Percentiles rank a stretch among this genome's conserved stretches.
Evolutionary conservation across 1,140 invertebrate genomes (phyloP).

Genomic region (Ceratina australensis): DNA sequence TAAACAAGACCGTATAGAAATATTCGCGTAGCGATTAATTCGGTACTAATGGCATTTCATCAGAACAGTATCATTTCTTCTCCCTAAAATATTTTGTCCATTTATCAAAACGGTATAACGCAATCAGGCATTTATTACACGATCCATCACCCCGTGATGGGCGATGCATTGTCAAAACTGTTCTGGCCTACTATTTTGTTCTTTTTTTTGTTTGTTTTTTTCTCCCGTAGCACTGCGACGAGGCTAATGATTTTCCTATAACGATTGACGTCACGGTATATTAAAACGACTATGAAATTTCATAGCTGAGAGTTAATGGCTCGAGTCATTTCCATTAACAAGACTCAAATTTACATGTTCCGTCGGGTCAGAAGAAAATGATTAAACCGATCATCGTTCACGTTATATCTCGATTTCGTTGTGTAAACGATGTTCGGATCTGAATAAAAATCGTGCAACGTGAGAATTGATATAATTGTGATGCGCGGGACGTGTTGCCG

Average conservation of each 20-base stretch:
- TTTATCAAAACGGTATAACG: slow-evolving; percentile 18
- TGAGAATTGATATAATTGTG: no score
- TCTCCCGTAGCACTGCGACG: not conserved
- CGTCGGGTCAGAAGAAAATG: no score
- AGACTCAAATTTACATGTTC: not conserved
- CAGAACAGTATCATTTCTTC: not conserved
- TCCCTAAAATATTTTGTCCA: not conserved
- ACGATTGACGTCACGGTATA: slow-evolving; percentile 14
- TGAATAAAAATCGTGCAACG: no score
- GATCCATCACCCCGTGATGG: slow-evolving; percentile 23
- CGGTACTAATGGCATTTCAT: no score
- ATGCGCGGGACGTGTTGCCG: no score
- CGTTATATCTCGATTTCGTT: no score
- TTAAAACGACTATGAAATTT: not conserved
- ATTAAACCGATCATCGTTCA: no score
- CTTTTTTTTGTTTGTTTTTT: no score
- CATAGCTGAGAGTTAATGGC: not conserved
- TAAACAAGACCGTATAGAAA: no score
- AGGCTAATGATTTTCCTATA: slow-evolving; percentile 50
- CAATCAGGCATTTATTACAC: slow-evolving; percentile 36
- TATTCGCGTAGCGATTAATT: not conserved
- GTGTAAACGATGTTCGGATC: no score
- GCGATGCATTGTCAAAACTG: not conserved
- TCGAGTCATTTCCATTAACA: not conserved
- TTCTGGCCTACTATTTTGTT: not conserved